Base-by-base conservation (phyloP, 2,113 vertebrate genomes). In the Baryphthengus martii region DNA sequence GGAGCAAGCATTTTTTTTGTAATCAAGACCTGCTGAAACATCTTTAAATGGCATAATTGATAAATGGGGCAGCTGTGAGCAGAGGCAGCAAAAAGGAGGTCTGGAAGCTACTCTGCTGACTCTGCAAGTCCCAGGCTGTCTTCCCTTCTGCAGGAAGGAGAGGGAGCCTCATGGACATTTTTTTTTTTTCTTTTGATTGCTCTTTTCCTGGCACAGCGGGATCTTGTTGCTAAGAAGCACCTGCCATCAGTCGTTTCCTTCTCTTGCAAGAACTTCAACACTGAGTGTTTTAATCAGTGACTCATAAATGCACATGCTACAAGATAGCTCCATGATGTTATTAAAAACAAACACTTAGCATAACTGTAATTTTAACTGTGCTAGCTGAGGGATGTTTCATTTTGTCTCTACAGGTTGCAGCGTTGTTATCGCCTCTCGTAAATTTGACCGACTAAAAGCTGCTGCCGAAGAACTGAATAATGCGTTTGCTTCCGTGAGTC, bases 391-490 rank as follows among this genome's bases (percentile, higher is more conserved):
- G 40, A 17, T 65, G 78, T 86, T 93, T 78, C 20, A 16, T 95
- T 29, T 93, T 93, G 50, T 94, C 84, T 95, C 73, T 49, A 28
- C 95, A 99, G 99, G 98, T 42, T 99, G 99, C 96, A 98, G 25
- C 90, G 99, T 99, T 96, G 98, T 99, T 61, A 99, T 99, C 90
- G 98, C 99, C 7, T 99, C 99, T 65, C 98, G 99, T 72, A 99
- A 99, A 59, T 61, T 98, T 24, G 98, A 98, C 66, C 96, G 97
- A 93, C 91, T 99, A 95, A 97, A 98, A 95, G 93, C 97, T 29
- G 96, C 98, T 26, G 98, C 98, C 26, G 93, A 97, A 42, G 98
- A 99, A 56, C 97, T 99, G 88, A 97, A 95, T 29, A 68, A 89
- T 10, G 95, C 52, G 33, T 98, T 99, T 85, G 94, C 98, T 56